Base-by-base conservation (phyloP, 2,797 vertebrate species). In the Gymnoscopelus microlampas region DNA sequence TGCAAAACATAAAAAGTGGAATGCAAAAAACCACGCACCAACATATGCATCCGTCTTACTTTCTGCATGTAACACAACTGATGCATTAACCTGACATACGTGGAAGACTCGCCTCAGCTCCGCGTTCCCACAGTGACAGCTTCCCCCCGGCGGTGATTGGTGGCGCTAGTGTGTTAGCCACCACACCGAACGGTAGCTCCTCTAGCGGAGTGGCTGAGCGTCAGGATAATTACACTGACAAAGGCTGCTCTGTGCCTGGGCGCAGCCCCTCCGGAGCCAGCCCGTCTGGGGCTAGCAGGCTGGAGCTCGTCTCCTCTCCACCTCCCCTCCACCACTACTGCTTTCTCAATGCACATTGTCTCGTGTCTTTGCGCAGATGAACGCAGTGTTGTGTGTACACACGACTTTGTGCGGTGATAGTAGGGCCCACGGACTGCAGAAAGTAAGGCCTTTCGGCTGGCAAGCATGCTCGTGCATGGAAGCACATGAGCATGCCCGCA, bases 241-340 rank as follows among this genome's bases (percentile, higher is more conserved):
- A 99, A 98, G 97, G 95, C 95, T 92, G 94, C 96, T 98, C 97
- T 99, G 97, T 99, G 96, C 95, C 87, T 93, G 95, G 95, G 95
- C 91, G 84, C 93, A 94, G 95, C 95, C 95, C 91, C 88, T 85
- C 91, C 96, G 97, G 97, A 99, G 97, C 96, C 98, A 95, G 96
- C 93, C 95, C 95, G 97, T 99, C 98, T 99, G 97, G 96, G 95
- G 94, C 95, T 94, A 92, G 85, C 93, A 95, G 96, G 96, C 96
- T 90, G 87, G 92, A 96, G 96, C 91, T 94, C 93, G 85, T 94
- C 96, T 95, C 95, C 95, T 94, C 81, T 79, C 80, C 77, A 12
- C 82, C 84, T 81, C 73, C 94, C 67, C 78, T 15, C 64, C 71
- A 5, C 60, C 75, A 54, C 73, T 10, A 50, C 84, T 60, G 63